Evolutionary conservation across 2,797 vertebrate genomes (phyloP).

Genomic region (Tragopan temminckii): DNA sequence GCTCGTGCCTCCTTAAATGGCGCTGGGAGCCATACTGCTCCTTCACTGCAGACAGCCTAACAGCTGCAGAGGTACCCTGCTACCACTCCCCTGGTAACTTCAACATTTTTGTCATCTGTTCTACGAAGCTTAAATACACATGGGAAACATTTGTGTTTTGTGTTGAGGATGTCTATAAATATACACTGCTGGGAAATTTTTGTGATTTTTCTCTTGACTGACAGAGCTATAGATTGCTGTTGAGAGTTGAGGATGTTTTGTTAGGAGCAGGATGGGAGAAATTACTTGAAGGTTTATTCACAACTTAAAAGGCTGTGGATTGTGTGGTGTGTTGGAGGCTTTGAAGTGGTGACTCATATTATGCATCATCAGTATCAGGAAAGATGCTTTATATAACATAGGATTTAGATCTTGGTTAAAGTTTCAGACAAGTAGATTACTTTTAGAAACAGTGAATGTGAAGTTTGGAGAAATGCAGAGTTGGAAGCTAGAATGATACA

Average conservation of each 20-base stretch:
- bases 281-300: conserved; percentile 46
- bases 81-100: background rate
- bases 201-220: background rate
- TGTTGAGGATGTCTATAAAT: background rate
- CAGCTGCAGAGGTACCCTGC: background rate
- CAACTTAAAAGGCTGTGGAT: conserved; percentile 33
- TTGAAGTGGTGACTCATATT: conserved; percentile 66
- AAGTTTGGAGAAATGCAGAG: background rate
- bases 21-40: background rate
- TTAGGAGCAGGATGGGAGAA: conserved; percentile 30
- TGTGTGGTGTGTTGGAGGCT: conserved; percentile 62
- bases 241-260: background rate
- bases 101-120: background rate
- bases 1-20: background rate
- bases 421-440: conserved; percentile 40
- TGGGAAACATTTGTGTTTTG: background rate
- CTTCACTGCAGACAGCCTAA: background rate
- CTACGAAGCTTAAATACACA: background rate
- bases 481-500: conserved; percentile 2
- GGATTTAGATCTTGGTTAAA: conserved; percentile 42
- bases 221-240: background rate
- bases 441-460: conserved; percentile 30
- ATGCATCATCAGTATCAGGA: conserved; percentile 64
- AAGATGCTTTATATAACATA: conserved; percentile 59
- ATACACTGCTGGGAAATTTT: background rate